Evolutionary conservation across 1,140 invertebrate species (phyloP).

Genomic region (Lepidurus couesii): DNA sequence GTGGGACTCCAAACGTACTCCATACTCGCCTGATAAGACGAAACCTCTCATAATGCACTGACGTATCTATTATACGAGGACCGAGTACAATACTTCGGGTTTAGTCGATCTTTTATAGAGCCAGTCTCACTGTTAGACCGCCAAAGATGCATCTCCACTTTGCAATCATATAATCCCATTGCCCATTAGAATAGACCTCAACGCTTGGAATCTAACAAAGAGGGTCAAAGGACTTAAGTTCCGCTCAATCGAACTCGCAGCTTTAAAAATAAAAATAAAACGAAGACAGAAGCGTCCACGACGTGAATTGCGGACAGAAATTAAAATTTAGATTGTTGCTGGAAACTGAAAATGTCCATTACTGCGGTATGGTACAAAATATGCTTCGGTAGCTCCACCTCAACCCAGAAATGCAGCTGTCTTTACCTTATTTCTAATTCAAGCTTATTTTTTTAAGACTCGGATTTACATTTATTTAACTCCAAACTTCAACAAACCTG

Average conservation of each 20-base stretch:
- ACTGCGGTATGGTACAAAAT: no score
- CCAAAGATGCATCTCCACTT: constrained; percentile 10
- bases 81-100: neutral
- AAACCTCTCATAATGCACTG: constrained; percentile 11
- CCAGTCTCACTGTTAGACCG: neutral
- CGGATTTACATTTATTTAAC: neutral
- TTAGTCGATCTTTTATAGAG: neutral
- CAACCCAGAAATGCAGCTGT: neutral
- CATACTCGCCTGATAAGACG: neutral
- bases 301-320: no score
- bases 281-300: no score
- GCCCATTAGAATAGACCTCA: neutral
- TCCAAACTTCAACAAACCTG: neutral
- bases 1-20: neutral
- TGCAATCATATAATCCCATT: neutral
- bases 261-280: neutral
- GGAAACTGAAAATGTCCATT: no score
- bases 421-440: constrained; percentile 5
- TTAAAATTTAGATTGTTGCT: no score
- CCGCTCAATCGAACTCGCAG: neutral
- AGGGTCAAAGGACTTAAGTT: neutral
- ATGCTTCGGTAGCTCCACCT: no score
- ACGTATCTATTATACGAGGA: neutral
- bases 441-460: constrained; percentile 10
- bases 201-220: neutral